phyloP scores from a whole-genome alignment of 2,797 vertebrate genomes.

The Bothrops alternatus region DNA sequence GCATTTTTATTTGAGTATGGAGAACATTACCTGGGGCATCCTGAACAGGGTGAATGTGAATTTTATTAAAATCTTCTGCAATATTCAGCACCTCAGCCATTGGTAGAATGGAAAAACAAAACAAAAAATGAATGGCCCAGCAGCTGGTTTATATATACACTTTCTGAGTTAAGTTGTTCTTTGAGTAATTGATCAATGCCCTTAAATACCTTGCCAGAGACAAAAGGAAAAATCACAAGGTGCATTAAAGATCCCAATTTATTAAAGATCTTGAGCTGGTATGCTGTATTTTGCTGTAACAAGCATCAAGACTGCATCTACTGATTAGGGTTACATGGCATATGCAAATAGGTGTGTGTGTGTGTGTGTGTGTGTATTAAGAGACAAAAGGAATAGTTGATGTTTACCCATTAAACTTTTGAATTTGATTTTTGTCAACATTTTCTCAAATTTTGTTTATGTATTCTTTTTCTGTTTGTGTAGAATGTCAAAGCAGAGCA shows the following conservation, averaged over 20 bases:
- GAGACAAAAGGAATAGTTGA: neutral
- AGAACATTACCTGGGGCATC: neutral
- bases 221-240: neutral
- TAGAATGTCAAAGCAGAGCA: neutral
- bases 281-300: constrained; percentile 1
- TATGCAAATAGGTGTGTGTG: neutral
- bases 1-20: neutral
- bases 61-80: neutral
- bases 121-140: neutral
- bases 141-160: neutral
- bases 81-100: neutral
- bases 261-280: neutral
- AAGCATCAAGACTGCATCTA: neutral
- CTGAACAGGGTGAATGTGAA: neutral
- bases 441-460: neutral
- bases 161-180: neutral
- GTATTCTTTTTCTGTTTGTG: neutral
- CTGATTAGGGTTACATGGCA: neutral
- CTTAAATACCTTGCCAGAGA: neutral
- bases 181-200: neutral
- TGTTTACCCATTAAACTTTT: neutral
- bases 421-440: neutral
- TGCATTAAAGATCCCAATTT: neutral
- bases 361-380: neutral
- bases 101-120: neutral